Base-by-base conservation (phyloP, 2,797 vertebrate species). In the Delichon dasypus region DNA sequence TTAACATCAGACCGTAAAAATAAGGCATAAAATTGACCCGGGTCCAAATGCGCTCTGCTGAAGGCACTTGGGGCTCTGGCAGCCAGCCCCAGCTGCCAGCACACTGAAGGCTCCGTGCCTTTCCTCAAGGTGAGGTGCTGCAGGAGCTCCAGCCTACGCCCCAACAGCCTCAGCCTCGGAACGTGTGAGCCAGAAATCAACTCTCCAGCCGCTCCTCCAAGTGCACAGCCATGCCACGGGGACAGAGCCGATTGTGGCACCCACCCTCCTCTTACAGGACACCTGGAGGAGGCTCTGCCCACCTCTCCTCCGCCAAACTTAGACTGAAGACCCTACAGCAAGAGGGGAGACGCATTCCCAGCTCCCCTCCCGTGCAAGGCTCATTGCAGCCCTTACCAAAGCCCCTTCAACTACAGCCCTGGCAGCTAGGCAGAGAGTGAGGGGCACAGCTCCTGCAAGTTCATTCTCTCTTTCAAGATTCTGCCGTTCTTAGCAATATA, bases 171-270 rank as follows among this genome's bases (percentile, higher is more conserved):
- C 81, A 61, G 45, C 61, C 58, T 3, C 3, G 8, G 30, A 22
- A 34, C 25, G 23, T 15, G 27, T 4, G 7, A 74, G 20, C 4
- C 88, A 68, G 62, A 60, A 55, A 32, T 8, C 0, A 85, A 48
- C 53, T 14, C 8, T 40, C 16, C 51, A 62, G 9, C 19, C 44
- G 19, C 5, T 54, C 23, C 44, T 45, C 62, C 44, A 21, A 32
- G 0, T 45, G 30, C 65, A 48, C 25, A n/a, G 7, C 25, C 10
- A 30, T 23, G 22, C 26, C 29, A 1, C 1, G 0, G 30, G 11
- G 8, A 29, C 21, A 40, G 50, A 53, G 66, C 40, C 10, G 13
- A 20, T 3, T 30, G 38, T 0, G 5, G 58, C 85, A 73, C 20
- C 42, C 10, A 4, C 54, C 23, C 50, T 36, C 15, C 54, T 51